Percentiles rank a stretch among this genome's conserved stretches.
These are phyloP conservation scores for Drosophila niveifrons DNA, from an alignment of 2,888 invertebrate genomes.

Conservation along the genomic window DNA sequence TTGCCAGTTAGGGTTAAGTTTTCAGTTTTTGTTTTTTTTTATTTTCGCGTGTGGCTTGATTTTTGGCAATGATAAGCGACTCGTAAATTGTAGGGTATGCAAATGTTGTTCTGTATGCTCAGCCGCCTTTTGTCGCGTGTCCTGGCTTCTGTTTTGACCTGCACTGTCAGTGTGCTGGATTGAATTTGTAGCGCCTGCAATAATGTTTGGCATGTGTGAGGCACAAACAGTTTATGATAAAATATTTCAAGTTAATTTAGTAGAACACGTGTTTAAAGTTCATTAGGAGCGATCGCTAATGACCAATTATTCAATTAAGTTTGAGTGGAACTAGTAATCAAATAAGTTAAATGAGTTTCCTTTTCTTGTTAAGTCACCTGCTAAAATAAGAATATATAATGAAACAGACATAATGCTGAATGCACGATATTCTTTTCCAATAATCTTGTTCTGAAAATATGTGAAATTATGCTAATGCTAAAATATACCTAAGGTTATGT, in stretches of 20 bases:
- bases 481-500: too few species aligned
- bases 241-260: conserved; percentile 67
- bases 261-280: conserved; percentile 38
- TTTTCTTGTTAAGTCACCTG: background rate
- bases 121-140: conserved; percentile 58
- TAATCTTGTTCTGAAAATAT: too few species aligned
- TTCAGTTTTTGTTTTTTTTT: conserved; percentile 32
- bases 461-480: too few species aligned
- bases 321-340: background rate
- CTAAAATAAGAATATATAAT: background rate
- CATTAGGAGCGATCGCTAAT: background rate
- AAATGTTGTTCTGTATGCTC: conserved; percentile 66
- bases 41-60: conserved; percentile 66
- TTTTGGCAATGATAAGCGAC: conserved; percentile 72
- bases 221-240: conserved; percentile 67
- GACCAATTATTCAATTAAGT: background rate
- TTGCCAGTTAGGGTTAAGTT: conserved; percentile 54
- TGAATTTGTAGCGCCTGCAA: conserved; percentile 73
- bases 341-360: background rate
- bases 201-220: conserved; percentile 56
- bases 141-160: conserved; percentile 20
- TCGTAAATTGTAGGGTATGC: conserved; percentile 76
- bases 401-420: too few species aligned
- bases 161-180: conserved; percentile 36
- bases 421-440: too few species aligned